phyloP scores from a whole-genome alignment of 2,797 vertebrate genomes.

The Somateria mollissima region DNA sequence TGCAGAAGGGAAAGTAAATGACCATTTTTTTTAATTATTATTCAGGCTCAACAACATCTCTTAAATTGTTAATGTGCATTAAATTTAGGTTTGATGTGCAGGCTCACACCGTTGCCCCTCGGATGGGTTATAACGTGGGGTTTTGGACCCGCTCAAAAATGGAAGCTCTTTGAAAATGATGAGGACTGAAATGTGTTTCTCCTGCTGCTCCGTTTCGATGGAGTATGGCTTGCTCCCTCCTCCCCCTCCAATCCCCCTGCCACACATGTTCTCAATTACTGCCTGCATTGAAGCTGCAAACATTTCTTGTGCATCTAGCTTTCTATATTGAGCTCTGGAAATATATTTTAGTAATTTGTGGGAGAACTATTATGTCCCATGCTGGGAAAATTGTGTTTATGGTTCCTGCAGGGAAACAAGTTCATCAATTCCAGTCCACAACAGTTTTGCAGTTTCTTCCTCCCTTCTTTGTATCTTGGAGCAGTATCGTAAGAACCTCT shows the following conservation, averaged over 20 bases:
- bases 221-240: background rate
- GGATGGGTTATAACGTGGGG: accelerated
- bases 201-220: accelerated
- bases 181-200: background rate
- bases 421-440: constrained; percentile 20
- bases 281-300: constrained; percentile 25
- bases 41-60: background rate
- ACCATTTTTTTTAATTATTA: background rate
- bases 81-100: background rate
- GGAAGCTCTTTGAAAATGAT: background rate
- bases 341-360: constrained; percentile 41
- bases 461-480: constrained; percentile 20
- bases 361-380: constrained; percentile 32
- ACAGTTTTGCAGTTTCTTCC: constrained; percentile 4
- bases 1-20: background rate
- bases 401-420: constrained; percentile 49
- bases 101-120: background rate
- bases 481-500: background rate
- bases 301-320: constrained; percentile 15
- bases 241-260: background rate
- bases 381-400: constrained; percentile 48
- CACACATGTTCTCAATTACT: constrained; percentile 56
- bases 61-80: background rate
- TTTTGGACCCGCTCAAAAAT: background rate
- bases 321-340: constrained; percentile 37